phyloP scores from a whole-genome alignment of 1,140 invertebrate genomes.

The Ceratina japonica region DNA sequence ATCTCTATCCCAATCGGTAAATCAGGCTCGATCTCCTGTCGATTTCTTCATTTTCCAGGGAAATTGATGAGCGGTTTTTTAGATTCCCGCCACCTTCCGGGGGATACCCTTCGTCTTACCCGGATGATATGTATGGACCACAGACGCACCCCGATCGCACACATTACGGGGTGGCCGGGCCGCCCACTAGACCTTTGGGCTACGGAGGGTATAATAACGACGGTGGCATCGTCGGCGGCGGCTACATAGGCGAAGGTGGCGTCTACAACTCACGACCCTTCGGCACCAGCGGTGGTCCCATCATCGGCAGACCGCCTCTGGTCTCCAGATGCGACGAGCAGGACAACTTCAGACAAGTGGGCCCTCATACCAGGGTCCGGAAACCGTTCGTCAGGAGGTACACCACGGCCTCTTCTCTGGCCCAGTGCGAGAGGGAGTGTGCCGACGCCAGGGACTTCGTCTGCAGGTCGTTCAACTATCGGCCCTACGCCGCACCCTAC shows the following conservation, averaged over 20 bases:
- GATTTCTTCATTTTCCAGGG: too few relatives aligned
- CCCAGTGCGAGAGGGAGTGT: constrained; percentile 90
- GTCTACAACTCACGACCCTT: constrained; percentile 73
- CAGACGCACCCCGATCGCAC: constrained; percentile 66
- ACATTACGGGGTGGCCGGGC: constrained; percentile 66
- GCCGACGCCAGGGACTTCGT: constrained; percentile 90
- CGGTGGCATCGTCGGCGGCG: constrained; percentile 74
- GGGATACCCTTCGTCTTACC: constrained; percentile 43
- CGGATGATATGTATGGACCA: constrained; percentile 60
- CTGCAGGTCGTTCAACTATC: constrained; percentile 92
- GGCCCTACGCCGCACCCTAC: constrained; percentile 81
- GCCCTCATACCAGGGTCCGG: constrained; percentile 86
- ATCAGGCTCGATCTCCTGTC: too few relatives aligned
- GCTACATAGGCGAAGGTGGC: constrained; percentile 76
- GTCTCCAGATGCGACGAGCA: constrained; percentile 86
- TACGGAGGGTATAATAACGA: constrained; percentile 73
- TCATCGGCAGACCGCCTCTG: constrained; percentile 76
- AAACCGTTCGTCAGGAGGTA: constrained; percentile 88
- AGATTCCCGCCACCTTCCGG: constrained; percentile 57
- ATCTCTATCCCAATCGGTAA: constrained; percentile 65
- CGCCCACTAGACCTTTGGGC: constrained; percentile 55
- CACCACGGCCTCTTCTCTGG: constrained; percentile 85
- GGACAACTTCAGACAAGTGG: constrained; percentile 90
- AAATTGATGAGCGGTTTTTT: background rate
- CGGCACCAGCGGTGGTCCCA: constrained; percentile 73